Evolutionary conservation across 2,113 vertebrate species (phyloP).

Genomic region (Mirounga angustirostris): DNA sequence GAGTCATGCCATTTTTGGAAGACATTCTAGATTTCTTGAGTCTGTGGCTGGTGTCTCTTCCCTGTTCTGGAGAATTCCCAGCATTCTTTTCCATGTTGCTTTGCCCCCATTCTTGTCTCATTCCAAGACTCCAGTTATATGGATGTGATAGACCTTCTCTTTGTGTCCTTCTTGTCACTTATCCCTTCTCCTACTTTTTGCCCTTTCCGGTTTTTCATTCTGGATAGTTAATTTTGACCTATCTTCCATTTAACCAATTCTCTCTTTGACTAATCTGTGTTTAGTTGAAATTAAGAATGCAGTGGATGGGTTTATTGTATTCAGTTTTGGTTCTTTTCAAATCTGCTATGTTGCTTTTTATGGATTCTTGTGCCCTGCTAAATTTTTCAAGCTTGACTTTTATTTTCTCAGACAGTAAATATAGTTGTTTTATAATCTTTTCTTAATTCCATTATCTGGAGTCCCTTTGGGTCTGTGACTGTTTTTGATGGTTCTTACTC

Average conservation of each 20-base stretch:
- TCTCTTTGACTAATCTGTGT: not conserved
- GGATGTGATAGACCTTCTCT: not conserved
- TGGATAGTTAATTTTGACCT: slow-evolving; percentile 25
- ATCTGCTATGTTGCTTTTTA: not conserved
- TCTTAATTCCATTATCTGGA: not conserved
- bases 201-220: not conserved
- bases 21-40: not conserved
- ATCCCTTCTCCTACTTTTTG: not conserved
- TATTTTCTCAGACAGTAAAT: not conserved
- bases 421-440: not conserved
- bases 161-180: not conserved
- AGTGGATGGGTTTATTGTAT: not conserved
- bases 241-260: not conserved
- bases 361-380: not conserved
- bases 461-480: slow-evolving; percentile 22
- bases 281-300: slow-evolving; percentile 47
- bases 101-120: not conserved
- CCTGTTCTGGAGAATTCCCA: not conserved
- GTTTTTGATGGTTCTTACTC: not conserved
- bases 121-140: not conserved
- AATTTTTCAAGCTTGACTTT: slow-evolving; percentile 39
- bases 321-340: slow-evolving; percentile 9
- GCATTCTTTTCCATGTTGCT: not conserved
- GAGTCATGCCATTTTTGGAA: not conserved
- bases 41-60: not conserved